phyloP scores from a whole-genome alignment of 2,888 invertebrate genomes.

The Brachypterus glaber region DNA sequence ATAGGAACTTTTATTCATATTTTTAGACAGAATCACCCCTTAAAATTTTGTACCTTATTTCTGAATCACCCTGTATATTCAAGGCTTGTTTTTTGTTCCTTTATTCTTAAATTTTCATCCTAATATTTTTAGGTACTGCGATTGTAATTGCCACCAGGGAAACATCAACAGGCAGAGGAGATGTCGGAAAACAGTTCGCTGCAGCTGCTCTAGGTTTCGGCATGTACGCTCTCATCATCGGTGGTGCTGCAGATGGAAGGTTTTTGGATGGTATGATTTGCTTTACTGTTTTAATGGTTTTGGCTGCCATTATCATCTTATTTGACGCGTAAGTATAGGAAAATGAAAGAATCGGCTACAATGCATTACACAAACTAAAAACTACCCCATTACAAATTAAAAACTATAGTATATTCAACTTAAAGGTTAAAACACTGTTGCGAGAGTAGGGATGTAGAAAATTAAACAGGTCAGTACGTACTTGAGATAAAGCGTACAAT shows the following conservation, averaged over 20 bases:
- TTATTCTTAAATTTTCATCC: not conserved
- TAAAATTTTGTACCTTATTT: no score
- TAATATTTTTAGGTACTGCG: conserved; percentile 47
- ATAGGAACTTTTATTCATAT: no score
- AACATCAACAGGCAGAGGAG: conserved; percentile 68
- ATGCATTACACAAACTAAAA: no score
- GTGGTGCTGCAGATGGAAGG: conserved; percentile 35
- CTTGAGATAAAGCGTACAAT: no score
- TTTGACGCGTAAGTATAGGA: conserved; percentile 45
- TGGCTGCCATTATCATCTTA: conserved; percentile 53
- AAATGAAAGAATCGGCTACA: no score
- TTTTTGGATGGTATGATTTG: conserved; percentile 48
- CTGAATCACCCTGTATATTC: no score
- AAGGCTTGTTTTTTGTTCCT: not conserved
- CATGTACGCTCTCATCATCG: conserved; percentile 55
- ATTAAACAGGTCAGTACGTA: no score
- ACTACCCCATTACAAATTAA: no score
- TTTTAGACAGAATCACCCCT: no score
- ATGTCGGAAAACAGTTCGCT: conserved; percentile 68
- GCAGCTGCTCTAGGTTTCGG: conserved; percentile 67
- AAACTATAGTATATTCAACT: no score
- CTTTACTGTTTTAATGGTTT: conserved; percentile 48
- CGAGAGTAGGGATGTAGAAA: no score
- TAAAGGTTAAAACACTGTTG: no score
- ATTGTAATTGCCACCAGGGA: conserved; percentile 76